phyloP scores from a whole-genome alignment of 2,113 vertebrate species.

The Vidua macroura region DNA sequence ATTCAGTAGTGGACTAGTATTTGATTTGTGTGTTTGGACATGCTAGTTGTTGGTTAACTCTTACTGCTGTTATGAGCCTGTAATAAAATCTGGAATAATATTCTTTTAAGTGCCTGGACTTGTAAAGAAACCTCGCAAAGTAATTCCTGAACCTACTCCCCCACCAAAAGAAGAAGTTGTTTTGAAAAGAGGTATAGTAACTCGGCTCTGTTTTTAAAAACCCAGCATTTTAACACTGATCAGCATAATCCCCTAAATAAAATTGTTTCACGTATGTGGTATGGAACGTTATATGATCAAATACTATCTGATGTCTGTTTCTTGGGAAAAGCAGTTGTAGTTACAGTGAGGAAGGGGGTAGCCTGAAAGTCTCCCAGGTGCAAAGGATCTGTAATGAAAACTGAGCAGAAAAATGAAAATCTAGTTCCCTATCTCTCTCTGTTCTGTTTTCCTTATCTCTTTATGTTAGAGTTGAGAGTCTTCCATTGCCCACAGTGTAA shows the following conservation, averaged over 20 bases:
- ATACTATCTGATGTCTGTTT: background rate
- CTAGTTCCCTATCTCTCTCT: background rate
- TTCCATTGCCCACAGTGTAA: background rate
- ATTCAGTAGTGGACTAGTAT: background rate
- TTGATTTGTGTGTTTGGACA: background rate
- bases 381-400: background rate
- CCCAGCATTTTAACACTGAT: background rate
- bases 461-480: background rate
- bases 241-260: background rate
- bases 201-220: background rate
- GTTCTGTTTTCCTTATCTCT: background rate
- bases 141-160: slow-evolving; percentile 77
- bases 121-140: slow-evolving; percentile 80
- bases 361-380: background rate
- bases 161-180: slow-evolving; percentile 79
- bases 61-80: background rate
- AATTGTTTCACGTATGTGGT: background rate
- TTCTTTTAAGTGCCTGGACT: slow-evolving; percentile 77
- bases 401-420: background rate
- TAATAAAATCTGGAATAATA: slow-evolving; percentile 70
- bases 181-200: slow-evolving; percentile 80
- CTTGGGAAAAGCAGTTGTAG: background rate
- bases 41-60: slow-evolving; percentile 1
- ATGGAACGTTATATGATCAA: background rate
- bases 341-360: background rate